phyloP scores from a whole-genome alignment of 2,888 invertebrate genomes.

The Troglohyphantes excavatus region DNA sequence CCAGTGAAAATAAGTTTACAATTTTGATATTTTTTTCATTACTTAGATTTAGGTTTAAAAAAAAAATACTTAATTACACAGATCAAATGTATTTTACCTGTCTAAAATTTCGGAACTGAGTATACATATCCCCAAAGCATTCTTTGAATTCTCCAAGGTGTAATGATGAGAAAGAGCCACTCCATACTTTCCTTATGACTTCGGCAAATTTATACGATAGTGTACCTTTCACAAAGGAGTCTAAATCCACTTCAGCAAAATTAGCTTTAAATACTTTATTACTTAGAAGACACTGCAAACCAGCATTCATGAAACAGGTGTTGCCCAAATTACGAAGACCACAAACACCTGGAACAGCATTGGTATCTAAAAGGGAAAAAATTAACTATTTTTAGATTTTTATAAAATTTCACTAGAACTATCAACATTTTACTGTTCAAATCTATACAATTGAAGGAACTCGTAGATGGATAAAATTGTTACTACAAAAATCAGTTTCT shows the following conservation, averaged over 20 bases:
- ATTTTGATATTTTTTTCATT: too few species aligned
- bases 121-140: slow-evolving; percentile 85
- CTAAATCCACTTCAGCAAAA: slow-evolving; percentile 83
- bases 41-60: too few species aligned
- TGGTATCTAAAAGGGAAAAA: slow-evolving; percentile 41
- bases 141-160: slow-evolving; percentile 86
- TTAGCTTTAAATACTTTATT: slow-evolving; percentile 85
- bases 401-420: too few species aligned
- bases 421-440: too few species aligned
- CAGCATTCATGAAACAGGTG: slow-evolving; percentile 85
- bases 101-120: slow-evolving; percentile 86
- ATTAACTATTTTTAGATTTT: neutral
- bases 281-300: slow-evolving; percentile 85
- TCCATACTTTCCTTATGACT: slow-evolving; percentile 85
- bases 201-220: slow-evolving; percentile 85
- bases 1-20: too few species aligned
- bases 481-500: too few species aligned
- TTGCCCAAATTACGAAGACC: slow-evolving; percentile 85
- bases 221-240: slow-evolving; percentile 81
- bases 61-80: too few species aligned
- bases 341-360: slow-evolving; percentile 84
- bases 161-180: slow-evolving; percentile 85
- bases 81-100: slow-evolving; percentile 85
- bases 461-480: too few species aligned
- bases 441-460: too few species aligned